Evolutionary conservation across 2,797 vertebrate genomes (phyloP).

Genomic region (Cossypha polioptera): DNA sequence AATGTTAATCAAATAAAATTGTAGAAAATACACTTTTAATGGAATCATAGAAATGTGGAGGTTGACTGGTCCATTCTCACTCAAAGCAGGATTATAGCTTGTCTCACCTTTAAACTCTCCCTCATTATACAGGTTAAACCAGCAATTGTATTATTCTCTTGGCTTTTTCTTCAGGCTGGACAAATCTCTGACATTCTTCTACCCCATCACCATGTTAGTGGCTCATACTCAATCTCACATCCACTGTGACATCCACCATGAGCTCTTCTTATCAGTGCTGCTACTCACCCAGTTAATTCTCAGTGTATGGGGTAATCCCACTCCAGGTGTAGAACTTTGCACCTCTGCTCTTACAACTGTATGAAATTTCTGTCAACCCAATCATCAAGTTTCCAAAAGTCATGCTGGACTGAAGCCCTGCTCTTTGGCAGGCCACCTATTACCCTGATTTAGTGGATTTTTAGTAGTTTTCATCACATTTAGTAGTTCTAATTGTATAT

Average conservation of each 20-base stretch:
- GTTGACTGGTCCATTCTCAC: neutral
- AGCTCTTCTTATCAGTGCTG: neutral
- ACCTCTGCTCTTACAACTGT: neutral
- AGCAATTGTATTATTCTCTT: neutral
- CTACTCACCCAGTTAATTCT: neutral
- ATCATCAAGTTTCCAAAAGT: neutral
- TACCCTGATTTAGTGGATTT: neutral
- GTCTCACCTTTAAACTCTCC: neutral
- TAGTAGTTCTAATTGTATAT: neutral
- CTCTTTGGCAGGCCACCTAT: accelerated
- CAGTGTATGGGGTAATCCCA: neutral
- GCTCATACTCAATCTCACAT: neutral
- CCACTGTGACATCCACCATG: neutral
- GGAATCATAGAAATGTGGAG: neutral
- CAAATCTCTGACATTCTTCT: neutral
- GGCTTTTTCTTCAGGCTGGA: neutral
- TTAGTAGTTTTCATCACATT: neutral
- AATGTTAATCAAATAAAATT: neutral
- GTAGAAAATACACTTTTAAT: neutral
- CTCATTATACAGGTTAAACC: neutral
- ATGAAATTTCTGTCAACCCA: neutral
- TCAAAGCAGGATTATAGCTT: neutral
- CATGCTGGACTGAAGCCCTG: neutral
- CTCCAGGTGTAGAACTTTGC: neutral
- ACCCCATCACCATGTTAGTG: neutral